Base-by-base conservation (phyloP, 2,113 vertebrate genomes). In the Dipodomys spectabilis region DNA sequence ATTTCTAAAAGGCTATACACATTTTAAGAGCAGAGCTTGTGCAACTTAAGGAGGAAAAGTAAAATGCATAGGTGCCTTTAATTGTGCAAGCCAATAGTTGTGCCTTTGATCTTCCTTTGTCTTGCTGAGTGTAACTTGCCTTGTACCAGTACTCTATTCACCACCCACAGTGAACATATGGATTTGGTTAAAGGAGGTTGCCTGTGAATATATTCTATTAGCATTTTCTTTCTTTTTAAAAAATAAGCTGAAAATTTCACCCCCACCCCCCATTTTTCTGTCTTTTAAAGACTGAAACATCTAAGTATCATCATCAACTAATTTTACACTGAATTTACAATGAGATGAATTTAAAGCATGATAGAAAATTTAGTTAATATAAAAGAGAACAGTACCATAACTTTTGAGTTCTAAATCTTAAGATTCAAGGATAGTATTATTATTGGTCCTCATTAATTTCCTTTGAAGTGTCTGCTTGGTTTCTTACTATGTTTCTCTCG, bases 31-130 rank as follows among this genome's bases (percentile, higher is more conserved):
- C 79, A 79, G 64, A 82, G 49, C 25, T 57, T 28, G 8, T 69
- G 35, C 22, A 82, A 25, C 11, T 82, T 90, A 73, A 74, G n/a
- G 45, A 90, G 44, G 57, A 92, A 85, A 85, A 74, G 69, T 57
- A 62, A 80, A 82, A 82, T 82, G 25, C 44, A 49, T 72, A 75
- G 49, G 18, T 95, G 65, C 62, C 22, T 92, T 82, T n/a, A 78
- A 60, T 44, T 85, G 73, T 69, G 78, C 53, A 7, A 94, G 18
- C n/a, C 79, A 22, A 3, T 71, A 72, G 81, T 22, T n/a, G 53
- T 82, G 82, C 7, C 86, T 91, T 91, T 96, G 94, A 92, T 90
- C 83, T 94, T 75, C 79, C 69, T 62, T 28, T 85, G 68, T 23
- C 68, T 79, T 77, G 45, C 53, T 92, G 28, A 22, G 20, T 83